Base-by-base conservation (phyloP, 1,140 invertebrate species). In the Zaprionus nigranus region DNA sequence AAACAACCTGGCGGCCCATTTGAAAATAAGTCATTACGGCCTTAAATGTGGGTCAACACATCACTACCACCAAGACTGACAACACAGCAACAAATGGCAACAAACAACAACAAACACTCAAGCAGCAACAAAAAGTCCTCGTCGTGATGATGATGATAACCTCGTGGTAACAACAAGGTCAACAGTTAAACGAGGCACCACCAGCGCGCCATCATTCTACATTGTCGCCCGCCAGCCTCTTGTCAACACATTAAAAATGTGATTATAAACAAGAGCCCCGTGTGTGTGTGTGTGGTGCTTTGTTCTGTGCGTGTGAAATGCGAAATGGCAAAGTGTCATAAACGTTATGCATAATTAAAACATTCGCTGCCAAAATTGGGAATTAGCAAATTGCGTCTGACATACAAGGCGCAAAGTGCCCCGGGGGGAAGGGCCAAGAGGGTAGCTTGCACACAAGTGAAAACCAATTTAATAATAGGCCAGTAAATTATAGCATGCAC, bases 321-420 rank as follows among this genome's bases (percentile, higher is more conserved):
- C 62, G 70, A 78, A 83, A 79, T 77, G 75, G 59, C 26, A 67
- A 86, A 86, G 82, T 68, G 71, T 66, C 82, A 85, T 81, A 81
- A 78, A 81, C 38, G 69, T 81, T 73, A 75, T 79, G 75, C 84
- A 82, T 85, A 85, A 85, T 85, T 85, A 85, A 81, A 81, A 69
- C 75, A 81, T 78, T 64, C 81, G 61, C 75, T 69, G 75, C 78
- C 30, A 24, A 81, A 81, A 85, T 86, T 85, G 70, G 66, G 75
- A 59, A 75, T 81, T 81, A 85, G 38, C 54, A 61, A 80, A 78
- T 51, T 81, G 54, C 62, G 63, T 53, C 24, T 66, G 78, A 74
- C 78, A 66, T 54, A 67, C 54, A 60, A 6, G 30, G 13, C 13
- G 28, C 11, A 53, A 34, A 36, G 34, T 54, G 36, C 28, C 20